Base-by-base conservation (phyloP, 2,113 vertebrate species). In the Geothlypis trichas region DNA sequence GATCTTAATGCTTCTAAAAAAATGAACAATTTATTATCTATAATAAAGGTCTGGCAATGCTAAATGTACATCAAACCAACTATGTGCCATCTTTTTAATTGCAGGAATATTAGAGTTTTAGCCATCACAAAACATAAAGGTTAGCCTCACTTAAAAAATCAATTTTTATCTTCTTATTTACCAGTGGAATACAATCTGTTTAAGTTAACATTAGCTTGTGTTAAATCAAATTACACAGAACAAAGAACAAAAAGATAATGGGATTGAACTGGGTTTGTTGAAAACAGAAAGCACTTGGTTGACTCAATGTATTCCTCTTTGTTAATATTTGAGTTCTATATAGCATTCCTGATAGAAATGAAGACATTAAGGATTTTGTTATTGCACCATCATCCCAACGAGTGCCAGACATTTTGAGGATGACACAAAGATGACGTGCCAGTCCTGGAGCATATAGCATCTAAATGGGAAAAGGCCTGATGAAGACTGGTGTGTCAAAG, bases 201-300 rank as follows among this genome's bases (percentile, higher is more conserved):
- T 69, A 86, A 90, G 61, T 54, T 93, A 87, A n/a, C 42, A 76
- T 91, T 78, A 77, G 37, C 24, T 72, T 75, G 23, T 37, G 11
- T 88, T 97, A 94, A 89, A 92, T 79, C 79, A 78, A 90, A 73
- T 96, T 91, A 62, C 9, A 37, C 30, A 78, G 67, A 83, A 57
- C 39, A 83, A 88, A 69, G 78, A 77, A 76, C 14, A 81, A 80
- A 72, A 94, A 81, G 16, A 58, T 92, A 15, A 66, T 55, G 54
- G 66, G 22, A 73, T 87, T 87, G 82, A 76, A 85, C 5, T 15
- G 5, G 9, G 5, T 46, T 15, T 55, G 5, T 69, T 85, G n/a
- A 82, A 90, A 96, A 47, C 35, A 68, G 84, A 84, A 91, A 63
- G 69, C 17, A 44, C 18, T 78, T 72, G 35, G 11, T 35, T 82